A percentile compares a stretch with the other conserved stretches of the same genome.
These are phyloP conservation scores for Dioctria linearis DNA, from an alignment of 2,888 invertebrate genomes.

Conservation along the genomic window DNA sequence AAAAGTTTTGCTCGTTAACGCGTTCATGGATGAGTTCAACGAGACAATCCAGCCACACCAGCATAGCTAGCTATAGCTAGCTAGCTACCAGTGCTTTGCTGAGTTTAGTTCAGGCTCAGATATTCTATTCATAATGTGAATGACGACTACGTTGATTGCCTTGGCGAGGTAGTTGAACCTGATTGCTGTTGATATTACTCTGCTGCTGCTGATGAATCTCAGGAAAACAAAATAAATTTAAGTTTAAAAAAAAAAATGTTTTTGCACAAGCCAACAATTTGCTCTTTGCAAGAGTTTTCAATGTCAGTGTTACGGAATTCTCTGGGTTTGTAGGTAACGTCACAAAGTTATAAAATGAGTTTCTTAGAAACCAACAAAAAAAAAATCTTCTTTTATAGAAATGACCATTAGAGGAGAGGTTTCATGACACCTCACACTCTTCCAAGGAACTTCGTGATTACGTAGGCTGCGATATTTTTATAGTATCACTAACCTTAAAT, in stretches of 20 bases:
- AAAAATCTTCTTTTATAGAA: too few species aligned
- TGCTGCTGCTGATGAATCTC: constrained; percentile 19
- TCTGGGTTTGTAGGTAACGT: constrained; percentile 46
- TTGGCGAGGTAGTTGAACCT: constrained; percentile 54
- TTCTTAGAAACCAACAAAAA: background rate
- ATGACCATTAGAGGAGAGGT: background rate
- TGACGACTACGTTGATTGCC: constrained; percentile 47
- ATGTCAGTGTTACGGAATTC: constrained; percentile 52
- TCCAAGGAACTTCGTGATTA: background rate
- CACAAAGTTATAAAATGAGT: background rate
- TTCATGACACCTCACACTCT: background rate
- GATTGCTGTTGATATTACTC: background rate
- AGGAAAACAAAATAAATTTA: constrained; percentile 42
- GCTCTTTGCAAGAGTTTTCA: constrained; percentile 29
- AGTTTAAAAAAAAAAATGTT: constrained; percentile 29
- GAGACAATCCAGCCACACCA: constrained; percentile 28
- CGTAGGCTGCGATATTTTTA: background rate
- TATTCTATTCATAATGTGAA: constrained; percentile 39
- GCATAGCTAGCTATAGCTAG: background rate
- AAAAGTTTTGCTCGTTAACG: constrained; percentile 29
- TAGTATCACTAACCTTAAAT: constrained; percentile 1
- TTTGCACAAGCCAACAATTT: constrained; percentile 41
- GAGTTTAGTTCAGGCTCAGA: constrained; percentile 17
- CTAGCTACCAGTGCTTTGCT: background rate
- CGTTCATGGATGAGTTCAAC: constrained; percentile 35